Percentiles rank a stretch among this genome's conserved stretches.
phyloP scores from a whole-genome alignment of 1,140 invertebrate genomes.

The Diachasmimorpha longicaudata region DNA sequence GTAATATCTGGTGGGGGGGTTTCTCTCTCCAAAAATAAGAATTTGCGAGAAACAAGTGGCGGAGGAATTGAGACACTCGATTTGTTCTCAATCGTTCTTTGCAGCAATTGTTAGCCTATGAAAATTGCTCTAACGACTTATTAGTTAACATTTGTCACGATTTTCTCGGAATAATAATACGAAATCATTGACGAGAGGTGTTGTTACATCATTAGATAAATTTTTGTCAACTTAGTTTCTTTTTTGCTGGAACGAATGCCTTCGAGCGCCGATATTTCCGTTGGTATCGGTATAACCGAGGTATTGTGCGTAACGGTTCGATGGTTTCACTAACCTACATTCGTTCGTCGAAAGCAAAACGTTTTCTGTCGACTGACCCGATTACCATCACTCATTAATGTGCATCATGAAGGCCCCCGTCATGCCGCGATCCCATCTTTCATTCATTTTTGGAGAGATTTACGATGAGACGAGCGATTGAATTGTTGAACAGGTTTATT shows the following conservation, averaged over 20 bases:
- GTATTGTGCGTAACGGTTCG: conserved; percentile 47
- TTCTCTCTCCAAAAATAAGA: neutral
- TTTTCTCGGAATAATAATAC: neutral
- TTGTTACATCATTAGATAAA: neutral
- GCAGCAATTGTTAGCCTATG: too few relatives aligned
- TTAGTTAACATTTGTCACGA: neutral
- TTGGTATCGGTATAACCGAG: neutral
- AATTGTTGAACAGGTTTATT: neutral
- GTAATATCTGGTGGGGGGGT: neutral
- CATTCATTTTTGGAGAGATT: too few relatives aligned
- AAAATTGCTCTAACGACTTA: neutral
- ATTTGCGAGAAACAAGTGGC: neutral
- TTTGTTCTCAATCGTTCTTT: neutral
- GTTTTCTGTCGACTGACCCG: conserved; percentile 53
- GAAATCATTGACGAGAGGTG: neutral
- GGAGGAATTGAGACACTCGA: neutral
- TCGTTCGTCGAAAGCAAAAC: conserved; percentile 60
- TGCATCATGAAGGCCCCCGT: neutral
- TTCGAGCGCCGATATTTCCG: neutral
- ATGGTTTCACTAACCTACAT: conserved; percentile 64
- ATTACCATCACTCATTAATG: conserved; percentile 33
- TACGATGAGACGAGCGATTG: too few relatives aligned
- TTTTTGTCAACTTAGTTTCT: neutral
- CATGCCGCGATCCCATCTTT: neutral
- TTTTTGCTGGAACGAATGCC: neutral